phyloP scores from a whole-genome alignment of 23 tunicate genomes.

The Botrylloides violaceus region DNA sequence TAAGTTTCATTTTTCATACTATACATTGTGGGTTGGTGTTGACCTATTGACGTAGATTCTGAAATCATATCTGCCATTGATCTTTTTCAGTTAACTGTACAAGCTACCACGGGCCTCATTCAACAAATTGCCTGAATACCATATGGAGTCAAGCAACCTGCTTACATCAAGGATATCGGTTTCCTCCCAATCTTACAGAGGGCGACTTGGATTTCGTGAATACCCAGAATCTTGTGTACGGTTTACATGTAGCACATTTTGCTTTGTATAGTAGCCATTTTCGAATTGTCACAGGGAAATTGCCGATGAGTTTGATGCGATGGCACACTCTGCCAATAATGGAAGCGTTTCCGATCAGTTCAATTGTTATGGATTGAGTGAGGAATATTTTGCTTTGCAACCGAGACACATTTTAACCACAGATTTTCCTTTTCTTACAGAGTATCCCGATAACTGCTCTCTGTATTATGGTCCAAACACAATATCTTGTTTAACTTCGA shows the following conservation, averaged over 20 bases:
- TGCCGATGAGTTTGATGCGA: neutral
- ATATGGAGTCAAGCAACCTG: neutral
- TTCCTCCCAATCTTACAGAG: neutral
- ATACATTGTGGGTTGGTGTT: no score
- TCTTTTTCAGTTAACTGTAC: neutral
- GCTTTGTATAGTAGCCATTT: no score
- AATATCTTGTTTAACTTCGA: conserved; percentile 12
- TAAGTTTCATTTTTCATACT: neutral
- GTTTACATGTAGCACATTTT: no score
- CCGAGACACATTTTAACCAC: neutral
- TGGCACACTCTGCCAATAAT: conserved; percentile 1
- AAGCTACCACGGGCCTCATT: neutral
- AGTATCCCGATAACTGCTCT: conserved; percentile 1
- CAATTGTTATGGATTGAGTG: conserved; percentile 32
- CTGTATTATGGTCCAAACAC: conserved; percentile 22
- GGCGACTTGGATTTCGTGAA: no score
- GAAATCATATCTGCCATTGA: no score
- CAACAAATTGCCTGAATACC: neutral
- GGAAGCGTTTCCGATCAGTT: conserved; percentile 4
- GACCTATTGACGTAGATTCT: no score
- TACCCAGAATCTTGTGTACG: no score
- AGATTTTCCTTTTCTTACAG: neutral
- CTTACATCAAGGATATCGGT: neutral
- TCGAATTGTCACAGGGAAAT: neutral
- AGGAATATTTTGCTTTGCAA: no score